Evolutionary conservation across 2,888 invertebrate genomes (phyloP), one percentile per base, ranked within the genome.

Genomic region (Fissipunctia ypsillon): DNA sequence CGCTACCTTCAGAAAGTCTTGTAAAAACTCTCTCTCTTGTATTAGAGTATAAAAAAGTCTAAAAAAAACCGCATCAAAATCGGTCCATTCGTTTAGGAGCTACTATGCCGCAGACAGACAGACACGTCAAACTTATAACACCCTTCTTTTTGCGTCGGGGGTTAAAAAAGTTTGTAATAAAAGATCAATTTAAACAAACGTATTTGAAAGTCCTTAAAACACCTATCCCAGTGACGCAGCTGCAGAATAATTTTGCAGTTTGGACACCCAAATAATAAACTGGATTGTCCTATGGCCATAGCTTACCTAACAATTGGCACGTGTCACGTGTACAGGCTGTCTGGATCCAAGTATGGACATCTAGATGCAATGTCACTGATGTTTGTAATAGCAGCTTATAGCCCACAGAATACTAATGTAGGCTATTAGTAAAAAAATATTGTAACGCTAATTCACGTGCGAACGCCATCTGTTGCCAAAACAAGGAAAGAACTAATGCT

Each of bases 351-450:
- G 25, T 64, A 41, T 38, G 28, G 69, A 41, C 35, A 28, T 48
- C 66, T 56, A 59, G 56, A 35, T 56, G 74, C 69, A 78, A 81
- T 80, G 74, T 64, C 56, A 64, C 69, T 65, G 65, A 43, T 68
- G 56, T 66, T 81, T 81, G 50, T 78, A 75, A 68, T 76, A 52
- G 56, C 28, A 22, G 3, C 22, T 6, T 14, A n/a, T 60, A 25
- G 45, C 69, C 52, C 64, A 7, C 0, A 12, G 82, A 82, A 80
- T 80, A 82, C 45, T 78, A 78, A 80, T 80, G 66, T 43, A 12
- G 12, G 48, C 41, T 31, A 73, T 54, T 61, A 69, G 22, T 56
- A 5, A 43, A 61, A 31, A 38, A 35, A 35, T 3, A 31, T 31
- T 31, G 31, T 31, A 31, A 31, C 31, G 31, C 31, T 31, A 31